Evolutionary conservation across 2,113 vertebrate species (phyloP).

Genomic region (Malurus alboscapulatus): DNA sequence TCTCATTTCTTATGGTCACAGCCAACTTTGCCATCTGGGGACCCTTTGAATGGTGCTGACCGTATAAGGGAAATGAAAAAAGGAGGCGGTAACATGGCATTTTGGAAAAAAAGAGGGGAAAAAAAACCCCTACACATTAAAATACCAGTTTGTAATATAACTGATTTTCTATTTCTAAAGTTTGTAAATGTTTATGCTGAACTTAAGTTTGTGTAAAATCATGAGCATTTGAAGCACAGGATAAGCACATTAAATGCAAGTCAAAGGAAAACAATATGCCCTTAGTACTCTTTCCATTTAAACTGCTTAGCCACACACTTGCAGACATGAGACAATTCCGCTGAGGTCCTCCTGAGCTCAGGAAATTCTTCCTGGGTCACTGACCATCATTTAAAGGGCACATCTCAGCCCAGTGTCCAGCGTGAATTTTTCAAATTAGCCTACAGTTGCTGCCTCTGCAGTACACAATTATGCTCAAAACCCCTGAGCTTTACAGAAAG

Average conservation of each 20-base stretch:
- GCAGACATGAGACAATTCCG: conserved; percentile 51
- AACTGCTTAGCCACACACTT: conserved; percentile 62
- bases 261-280: conserved; percentile 16
- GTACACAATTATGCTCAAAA: conserved; percentile 16
- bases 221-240: not conserved
- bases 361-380: conserved; percentile 69
- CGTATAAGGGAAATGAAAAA: not conserved
- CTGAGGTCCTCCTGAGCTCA: conserved; percentile 30
- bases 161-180: not conserved
- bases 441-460: conserved; percentile 53
- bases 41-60: not conserved
- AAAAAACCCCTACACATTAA: not conserved
- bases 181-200: not conserved
- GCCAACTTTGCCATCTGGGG: not conserved
- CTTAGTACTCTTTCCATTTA: conserved; percentile 38
- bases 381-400: conserved; percentile 63
- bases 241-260: conserved; percentile 23
- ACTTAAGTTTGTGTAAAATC: not conserved
- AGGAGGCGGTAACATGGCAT: not conserved
- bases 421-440: conserved; percentile 60
- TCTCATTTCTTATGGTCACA: not conserved
- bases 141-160: not conserved
- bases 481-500: conserved; percentile 40
- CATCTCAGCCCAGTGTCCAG: conserved; percentile 49
- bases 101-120: not conserved